A percentile compares a stretch with the other conserved stretches of the same genome.
These are phyloP conservation scores for Aurelia sp. DNA, from an alignment of 30 jellyfish, hydroid and myxozoan genomes.

Conservation along the genomic window DNA sequence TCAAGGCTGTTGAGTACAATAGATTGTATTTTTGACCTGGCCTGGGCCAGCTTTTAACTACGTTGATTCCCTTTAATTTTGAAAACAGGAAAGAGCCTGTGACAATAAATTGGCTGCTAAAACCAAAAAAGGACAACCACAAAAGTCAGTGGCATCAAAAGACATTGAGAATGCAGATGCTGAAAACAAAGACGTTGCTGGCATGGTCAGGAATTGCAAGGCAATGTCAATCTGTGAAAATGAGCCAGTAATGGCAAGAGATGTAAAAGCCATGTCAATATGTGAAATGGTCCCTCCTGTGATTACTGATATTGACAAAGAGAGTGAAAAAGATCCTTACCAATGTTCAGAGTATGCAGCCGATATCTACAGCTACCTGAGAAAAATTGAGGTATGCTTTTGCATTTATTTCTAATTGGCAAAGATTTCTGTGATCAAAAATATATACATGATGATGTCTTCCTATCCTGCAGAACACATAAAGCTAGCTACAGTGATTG, in stretches of 20 bases:
- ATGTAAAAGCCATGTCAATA: constrained; percentile 45
- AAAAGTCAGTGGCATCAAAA: neutral
- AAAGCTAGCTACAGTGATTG: too few relatives aligned
- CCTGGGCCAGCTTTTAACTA: too few relatives aligned
- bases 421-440: neutral
- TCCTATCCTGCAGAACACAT: neutral
- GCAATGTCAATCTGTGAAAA: constrained; percentile 47
- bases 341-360: constrained; percentile 95
- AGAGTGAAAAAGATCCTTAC: constrained; percentile 68
- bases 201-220: neutral
- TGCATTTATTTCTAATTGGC: neutral
- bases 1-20: neutral
- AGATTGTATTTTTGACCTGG: too few relatives aligned
- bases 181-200: neutral
- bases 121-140: neutral
- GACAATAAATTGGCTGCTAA: neutral
- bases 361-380: constrained; percentile 79
- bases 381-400: constrained; percentile 68
- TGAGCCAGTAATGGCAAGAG: constrained; percentile 14
- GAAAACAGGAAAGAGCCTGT: neutral
- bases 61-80: neutral
- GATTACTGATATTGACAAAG: constrained; percentile 78
- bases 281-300: constrained; percentile 34
- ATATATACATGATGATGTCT: neutral
- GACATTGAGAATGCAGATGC: neutral